Evolutionary conservation across 1,140 invertebrate species (phyloP).

Genomic region (Aphaenogaster floridana): DNA sequence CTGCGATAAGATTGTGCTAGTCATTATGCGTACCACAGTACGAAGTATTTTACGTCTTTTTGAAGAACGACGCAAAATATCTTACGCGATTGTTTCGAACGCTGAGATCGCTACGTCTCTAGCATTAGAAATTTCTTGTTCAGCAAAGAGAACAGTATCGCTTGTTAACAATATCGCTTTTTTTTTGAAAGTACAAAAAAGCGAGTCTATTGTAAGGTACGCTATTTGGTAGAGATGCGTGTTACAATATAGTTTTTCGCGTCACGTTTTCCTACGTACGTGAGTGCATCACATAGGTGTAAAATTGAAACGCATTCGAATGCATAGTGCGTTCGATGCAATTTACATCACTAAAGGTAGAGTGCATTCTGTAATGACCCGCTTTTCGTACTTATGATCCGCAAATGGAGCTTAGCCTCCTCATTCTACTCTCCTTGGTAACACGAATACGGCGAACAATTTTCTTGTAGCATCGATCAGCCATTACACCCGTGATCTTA

Average conservation of each 20-base stretch:
- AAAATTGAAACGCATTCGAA: background rate
- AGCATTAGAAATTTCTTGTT: background rate
- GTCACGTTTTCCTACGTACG: background rate
- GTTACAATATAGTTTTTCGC: background rate
- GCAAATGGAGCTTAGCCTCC: too few relatives aligned
- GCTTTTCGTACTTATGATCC: background rate
- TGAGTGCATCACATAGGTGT: background rate
- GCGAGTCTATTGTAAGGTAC: background rate
- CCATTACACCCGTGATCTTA: background rate
- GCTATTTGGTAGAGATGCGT: background rate
- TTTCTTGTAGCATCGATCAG: background rate
- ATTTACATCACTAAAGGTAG: conserved; percentile 25
- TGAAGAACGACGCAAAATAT: background rate
- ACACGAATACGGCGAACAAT: background rate
- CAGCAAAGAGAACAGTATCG: background rate
- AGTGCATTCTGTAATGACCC: conserved; percentile 12
- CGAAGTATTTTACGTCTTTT: conserved; percentile 13
- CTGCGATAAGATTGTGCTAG: conserved; percentile 21
- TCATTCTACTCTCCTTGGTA: background rate
- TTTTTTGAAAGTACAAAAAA: background rate
- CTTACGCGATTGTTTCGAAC: background rate
- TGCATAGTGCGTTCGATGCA: background rate
- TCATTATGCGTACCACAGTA: background rate
- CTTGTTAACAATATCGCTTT: conserved; percentile 24
- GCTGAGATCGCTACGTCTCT: background rate